phyloP scores from a whole-genome alignment of 1,140 invertebrate genomes.

The Cryptotermes secundus region DNA sequence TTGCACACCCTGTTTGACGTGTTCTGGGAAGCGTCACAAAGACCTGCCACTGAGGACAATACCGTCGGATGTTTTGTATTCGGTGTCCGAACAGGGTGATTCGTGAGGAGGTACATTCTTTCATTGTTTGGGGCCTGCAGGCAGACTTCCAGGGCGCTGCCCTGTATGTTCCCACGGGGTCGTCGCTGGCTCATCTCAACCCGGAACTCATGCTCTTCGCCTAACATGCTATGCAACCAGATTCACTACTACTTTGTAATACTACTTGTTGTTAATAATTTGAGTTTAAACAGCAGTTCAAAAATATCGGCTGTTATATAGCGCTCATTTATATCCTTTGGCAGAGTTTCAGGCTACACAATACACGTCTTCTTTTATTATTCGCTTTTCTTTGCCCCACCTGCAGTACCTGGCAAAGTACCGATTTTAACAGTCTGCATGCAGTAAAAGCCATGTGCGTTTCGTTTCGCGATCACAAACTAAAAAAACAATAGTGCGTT shows the following conservation, averaged over 20 bases:
- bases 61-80: not conserved
- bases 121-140: not conserved
- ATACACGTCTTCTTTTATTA: not conserved
- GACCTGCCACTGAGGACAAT: not conserved
- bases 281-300: slow-evolving; percentile 1
- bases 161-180: not conserved
- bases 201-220: not conserved
- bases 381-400: no score
- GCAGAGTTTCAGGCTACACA: not conserved
- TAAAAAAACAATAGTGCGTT: no score
- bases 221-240: not conserved
- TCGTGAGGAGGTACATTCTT: not conserved
- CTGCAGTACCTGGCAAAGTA: not conserved
- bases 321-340: not conserved
- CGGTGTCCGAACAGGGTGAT: not conserved
- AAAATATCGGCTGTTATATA: not conserved
- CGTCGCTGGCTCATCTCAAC: slow-evolving; percentile 11
- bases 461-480: not conserved
- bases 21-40: not conserved
- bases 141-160: not conserved
- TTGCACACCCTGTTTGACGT: not conserved
- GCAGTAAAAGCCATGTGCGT: not conserved
- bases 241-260: not conserved
- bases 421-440: not conserved
- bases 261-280: slow-evolving; percentile 10